These are phyloP conservation scores for Stomatorhinus ivindoensis DNA, from an alignment of 2,113 vertebrate genomes.

Conservation along the genomic window DNA sequence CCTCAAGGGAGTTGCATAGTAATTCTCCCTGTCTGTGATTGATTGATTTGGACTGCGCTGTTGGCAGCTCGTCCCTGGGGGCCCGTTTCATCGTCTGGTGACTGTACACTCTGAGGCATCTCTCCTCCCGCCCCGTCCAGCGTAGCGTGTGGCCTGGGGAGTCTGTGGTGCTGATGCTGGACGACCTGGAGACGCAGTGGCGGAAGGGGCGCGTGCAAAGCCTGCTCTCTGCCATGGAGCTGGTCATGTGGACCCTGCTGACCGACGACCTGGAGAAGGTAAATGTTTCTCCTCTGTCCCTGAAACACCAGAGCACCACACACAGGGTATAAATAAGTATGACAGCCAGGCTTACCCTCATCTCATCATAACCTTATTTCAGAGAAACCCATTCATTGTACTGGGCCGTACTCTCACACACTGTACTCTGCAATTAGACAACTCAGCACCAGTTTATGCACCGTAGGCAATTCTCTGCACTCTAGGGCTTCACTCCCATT, in stretches of 20 bases:
- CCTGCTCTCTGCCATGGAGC: slow-evolving; percentile 60
- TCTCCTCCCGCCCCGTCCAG: slow-evolving; percentile 27
- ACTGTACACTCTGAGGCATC: neutral
- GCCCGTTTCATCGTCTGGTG: neutral
- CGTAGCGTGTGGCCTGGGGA: slow-evolving; percentile 58
- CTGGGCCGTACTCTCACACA: neutral
- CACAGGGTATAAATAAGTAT: neutral
- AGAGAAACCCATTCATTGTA: neutral
- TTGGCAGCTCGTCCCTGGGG: neutral
- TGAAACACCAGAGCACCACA: neutral
- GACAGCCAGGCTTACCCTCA: neutral
- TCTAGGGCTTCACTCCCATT: neutral
- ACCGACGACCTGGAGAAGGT: slow-evolving; percentile 49
- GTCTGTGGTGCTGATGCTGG: slow-evolving; percentile 59
- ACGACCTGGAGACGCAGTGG: slow-evolving; percentile 67
- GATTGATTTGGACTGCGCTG: neutral
- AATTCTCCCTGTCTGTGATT: neutral
- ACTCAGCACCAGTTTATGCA: neutral
- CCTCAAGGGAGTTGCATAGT: neutral
- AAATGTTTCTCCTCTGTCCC: neutral
- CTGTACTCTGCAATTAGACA: neutral
- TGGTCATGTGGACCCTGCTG: slow-evolving; percentile 54
- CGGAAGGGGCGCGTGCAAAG: slow-evolving; percentile 53
- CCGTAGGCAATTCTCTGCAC: neutral
- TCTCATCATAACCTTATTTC: neutral